Base-by-base conservation (phyloP, 2,888 invertebrate species). In the Parnassius apollo region DNA sequence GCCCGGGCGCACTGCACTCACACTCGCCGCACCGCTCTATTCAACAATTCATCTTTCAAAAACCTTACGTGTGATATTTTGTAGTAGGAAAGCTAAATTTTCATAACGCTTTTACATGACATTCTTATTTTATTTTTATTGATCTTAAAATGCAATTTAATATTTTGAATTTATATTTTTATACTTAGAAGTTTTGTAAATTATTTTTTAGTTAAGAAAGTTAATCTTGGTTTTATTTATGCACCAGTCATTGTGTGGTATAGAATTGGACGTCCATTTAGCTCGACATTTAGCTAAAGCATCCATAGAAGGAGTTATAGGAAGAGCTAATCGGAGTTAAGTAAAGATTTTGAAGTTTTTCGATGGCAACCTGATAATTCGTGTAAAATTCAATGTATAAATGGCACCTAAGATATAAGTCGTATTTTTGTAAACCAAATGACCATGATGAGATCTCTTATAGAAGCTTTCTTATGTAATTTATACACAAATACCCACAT, bases 11-110 rank as follows among this genome's bases (percentile, higher is more conserved):
- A 54, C 61, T 62, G 65, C 62, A 46, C 59, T 65, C 67, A 61
- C 55, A 62, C 68, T 57, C 62, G 50, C 61, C 53, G 45, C 44
- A 18, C 59, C 60, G 54, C 60, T 64, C 65, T 65, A 66, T 67
- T 68, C 66, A 65, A 66, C 71, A 72, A 71, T 71, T 74, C 73
- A 68, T 78, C 75, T 80, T 72, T 70, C 18, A 76, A 81, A 13
- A 49, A 82, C 76, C 76, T 80, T 84, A 78, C 75, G 89, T 88
- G 90, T 90, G 89, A 90, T 89, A 89, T 89, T 88, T 88, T 85
- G 82, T 85, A 80, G 75, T 86, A 86, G 82, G 77, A 82, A 77
- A 79, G 83, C 85, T 88, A 86, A 85, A 84, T 82, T 71, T 77
- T 82, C 82, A 49, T 49, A 2, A 49, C 49, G 49, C 49, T 13